Conservation (phyloP, 2,797 vertebrate genomes). For the Enteromius radiatus region DNA sequence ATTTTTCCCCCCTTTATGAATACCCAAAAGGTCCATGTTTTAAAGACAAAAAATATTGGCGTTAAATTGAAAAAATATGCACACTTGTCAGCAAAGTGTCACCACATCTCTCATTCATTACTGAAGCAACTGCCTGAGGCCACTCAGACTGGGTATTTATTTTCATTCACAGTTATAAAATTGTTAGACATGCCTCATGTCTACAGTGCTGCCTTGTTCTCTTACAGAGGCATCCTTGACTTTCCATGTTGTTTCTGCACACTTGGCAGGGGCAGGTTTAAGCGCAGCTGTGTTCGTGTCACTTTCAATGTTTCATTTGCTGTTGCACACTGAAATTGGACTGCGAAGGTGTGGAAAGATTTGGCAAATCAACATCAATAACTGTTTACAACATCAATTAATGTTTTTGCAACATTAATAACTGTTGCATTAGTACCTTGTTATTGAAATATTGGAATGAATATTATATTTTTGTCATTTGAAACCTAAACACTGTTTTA, state of each 20-base stretch:
- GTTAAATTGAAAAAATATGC: background rate
- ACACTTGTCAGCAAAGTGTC: constrained; percentile 28
- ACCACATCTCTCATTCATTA: constrained; percentile 5
- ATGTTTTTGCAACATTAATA: too few species aligned
- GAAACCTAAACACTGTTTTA: background rate
- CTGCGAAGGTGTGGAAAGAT: constrained; percentile 1
- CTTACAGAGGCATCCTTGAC: constrained; percentile 21
- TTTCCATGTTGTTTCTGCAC: constrained; percentile 1
- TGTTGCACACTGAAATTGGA: background rate
- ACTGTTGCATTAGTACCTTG: background rate
- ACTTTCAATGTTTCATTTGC: constrained; percentile 10
- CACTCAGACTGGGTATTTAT: background rate
- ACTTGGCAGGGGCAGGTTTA: background rate
- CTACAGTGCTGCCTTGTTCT: constrained; percentile 30
- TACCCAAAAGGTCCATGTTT: background rate
- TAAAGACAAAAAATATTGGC: background rate
- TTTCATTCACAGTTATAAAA: constrained; percentile 24
- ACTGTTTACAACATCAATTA: too few species aligned
- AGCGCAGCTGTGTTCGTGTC: background rate
- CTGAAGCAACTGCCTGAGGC: constrained; percentile 15
- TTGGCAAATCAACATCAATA: constrained; percentile 1
- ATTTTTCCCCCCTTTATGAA: background rate
- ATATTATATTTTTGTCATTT: background rate
- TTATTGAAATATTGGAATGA: background rate
- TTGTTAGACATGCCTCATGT: constrained; percentile 5